phyloP scores from a whole-genome alignment of 1,140 invertebrate genomes.

The Diorhabda elongata region DNA sequence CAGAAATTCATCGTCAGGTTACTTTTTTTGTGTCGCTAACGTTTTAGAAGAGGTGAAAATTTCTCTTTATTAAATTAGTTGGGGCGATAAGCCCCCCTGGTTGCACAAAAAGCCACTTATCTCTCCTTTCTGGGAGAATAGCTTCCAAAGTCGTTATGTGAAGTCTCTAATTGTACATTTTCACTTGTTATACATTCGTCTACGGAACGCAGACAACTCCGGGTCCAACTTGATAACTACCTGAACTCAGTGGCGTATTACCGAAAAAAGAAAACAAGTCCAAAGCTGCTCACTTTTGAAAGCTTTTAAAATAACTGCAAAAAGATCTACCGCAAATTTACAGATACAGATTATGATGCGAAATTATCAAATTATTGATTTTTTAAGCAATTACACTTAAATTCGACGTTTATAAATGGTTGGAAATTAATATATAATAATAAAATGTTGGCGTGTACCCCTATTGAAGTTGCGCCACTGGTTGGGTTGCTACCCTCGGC shows the following conservation, averaged over 20 bases:
- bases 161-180: constrained; percentile 35
- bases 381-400: no score
- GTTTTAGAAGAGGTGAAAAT: constrained; percentile 27
- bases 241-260: constrained; percentile 21
- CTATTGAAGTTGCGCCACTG: not conserved
- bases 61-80: constrained; percentile 30
- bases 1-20: constrained; percentile 10
- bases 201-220: constrained; percentile 22
- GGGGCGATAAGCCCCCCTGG: constrained; percentile 22
- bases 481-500: not conserved
- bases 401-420: no score
- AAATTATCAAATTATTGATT: no score
- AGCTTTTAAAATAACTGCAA: no score
- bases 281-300: no score
- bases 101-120: constrained; percentile 35
- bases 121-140: constrained; percentile 36
- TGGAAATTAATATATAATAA: no score
- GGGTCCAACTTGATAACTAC: constrained; percentile 36
- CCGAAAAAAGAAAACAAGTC: no score
- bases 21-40: constrained; percentile 12
- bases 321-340: no score
- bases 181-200: constrained; percentile 36
- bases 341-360: no score
- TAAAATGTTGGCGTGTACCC: no score
- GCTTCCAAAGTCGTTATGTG: constrained; percentile 37